Percentiles rank a stretch among this genome's conserved stretches.
Conservation (phyloP, 1,140 invertebrate genomes). For the Colletes gigas region DNA sequence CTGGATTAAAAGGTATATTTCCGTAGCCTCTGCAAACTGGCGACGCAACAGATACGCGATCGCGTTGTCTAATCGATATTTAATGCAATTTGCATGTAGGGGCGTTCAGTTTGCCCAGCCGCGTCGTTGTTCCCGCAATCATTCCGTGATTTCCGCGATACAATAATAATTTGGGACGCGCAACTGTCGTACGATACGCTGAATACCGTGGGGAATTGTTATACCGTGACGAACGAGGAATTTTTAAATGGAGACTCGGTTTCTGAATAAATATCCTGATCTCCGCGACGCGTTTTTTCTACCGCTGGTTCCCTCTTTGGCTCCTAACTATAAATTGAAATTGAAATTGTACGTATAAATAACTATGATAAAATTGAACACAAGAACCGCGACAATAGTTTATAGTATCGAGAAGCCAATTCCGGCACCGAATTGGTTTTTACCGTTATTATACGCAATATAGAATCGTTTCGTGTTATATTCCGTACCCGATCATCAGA, state of each 20-base stretch:
- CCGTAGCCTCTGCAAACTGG: too few species aligned
- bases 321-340: too few species aligned
- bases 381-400: too few species aligned
- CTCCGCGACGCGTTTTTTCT: neutral
- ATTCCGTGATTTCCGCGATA: slow-evolving; percentile 33
- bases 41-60: neutral
- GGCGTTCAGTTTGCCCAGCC: neutral
- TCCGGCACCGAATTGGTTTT: too few species aligned
- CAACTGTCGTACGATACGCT: slow-evolving; percentile 11
- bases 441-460: too few species aligned
- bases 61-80: slow-evolving; percentile 19
- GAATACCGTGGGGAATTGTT: slow-evolving; percentile 1
- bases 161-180: slow-evolving; percentile 21
- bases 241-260: neutral
- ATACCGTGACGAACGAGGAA: neutral
- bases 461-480: too few species aligned
- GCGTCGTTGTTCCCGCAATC: slow-evolving; percentile 32
- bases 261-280: neutral
- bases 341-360: too few species aligned
- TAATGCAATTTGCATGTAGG: slow-evolving; percentile 43
- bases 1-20: too few species aligned
- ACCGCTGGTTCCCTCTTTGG: too few species aligned
- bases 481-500: too few species aligned
- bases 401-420: too few species aligned
- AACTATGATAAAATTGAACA: too few species aligned